phyloP scores from a whole-genome alignment of 2,888 invertebrate genomes.

The Tetragnatha montana region DNA sequence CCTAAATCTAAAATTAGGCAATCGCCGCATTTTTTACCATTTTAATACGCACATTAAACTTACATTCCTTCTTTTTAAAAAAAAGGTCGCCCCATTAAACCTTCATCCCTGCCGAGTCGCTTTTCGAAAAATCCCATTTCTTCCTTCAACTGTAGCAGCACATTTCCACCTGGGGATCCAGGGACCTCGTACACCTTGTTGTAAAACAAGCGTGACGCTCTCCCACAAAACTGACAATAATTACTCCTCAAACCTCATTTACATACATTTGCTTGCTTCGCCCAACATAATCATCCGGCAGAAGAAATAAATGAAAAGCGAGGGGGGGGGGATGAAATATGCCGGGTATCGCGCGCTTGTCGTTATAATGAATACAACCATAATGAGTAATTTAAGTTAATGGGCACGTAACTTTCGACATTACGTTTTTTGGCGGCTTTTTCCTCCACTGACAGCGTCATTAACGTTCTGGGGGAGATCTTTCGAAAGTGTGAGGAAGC shows the following conservation, averaged over 20 bases:
- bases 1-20: not conserved
- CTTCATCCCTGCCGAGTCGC: not conserved
- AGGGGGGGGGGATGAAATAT: slow-evolving; percentile 3
- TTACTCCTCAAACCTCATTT: slow-evolving; percentile 66
- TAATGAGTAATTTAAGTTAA: slow-evolving; percentile 70
- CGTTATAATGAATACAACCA: slow-evolving; percentile 68
- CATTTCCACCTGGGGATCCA: not conserved
- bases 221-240: slow-evolving; percentile 62
- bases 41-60: not conserved
- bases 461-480: slow-evolving; percentile 33
- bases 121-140: slow-evolving; percentile 22
- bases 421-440: slow-evolving; percentile 28
- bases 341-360: slow-evolving; percentile 52
- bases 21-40: not conserved
- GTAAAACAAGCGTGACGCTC: slow-evolving; percentile 56
- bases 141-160: not conserved
- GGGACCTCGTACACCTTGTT: not conserved
- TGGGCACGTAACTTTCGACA: slow-evolving; percentile 55
- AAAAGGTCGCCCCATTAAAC: slow-evolving; percentile 11
- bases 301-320: slow-evolving; percentile 38
- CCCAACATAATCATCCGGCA: slow-evolving; percentile 48
- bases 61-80: not conserved
- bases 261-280: slow-evolving; percentile 58
- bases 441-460: slow-evolving; percentile 22
- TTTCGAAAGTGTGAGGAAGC: slow-evolving; percentile 37